phyloP scores from a whole-genome alignment of 2,113 vertebrate genomes.

The Myrmecophaga tridactyla region DNA sequence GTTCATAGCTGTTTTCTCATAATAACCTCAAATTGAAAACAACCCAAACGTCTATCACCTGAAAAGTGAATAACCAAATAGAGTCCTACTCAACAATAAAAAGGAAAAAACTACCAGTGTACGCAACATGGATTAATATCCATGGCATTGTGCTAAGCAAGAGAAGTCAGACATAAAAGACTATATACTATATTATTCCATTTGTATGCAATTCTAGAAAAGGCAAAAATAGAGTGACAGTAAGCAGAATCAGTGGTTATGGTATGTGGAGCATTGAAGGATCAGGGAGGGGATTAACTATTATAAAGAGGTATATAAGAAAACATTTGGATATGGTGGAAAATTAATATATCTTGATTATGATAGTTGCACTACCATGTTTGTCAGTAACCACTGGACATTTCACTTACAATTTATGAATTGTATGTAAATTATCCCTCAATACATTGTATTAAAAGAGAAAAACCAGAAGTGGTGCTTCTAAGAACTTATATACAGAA shows the following conservation, averaged over 20 bases:
- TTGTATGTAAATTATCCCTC: not conserved
- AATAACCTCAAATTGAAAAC: not conserved
- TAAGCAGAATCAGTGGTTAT: not conserved
- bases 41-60: not conserved
- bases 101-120: not conserved
- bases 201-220: not conserved
- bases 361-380: not conserved
- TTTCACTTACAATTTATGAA: not conserved
- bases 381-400: not conserved
- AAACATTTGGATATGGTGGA: not conserved
- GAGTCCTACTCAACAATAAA: not conserved
- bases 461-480: not conserved
- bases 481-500: constrained; percentile 19
- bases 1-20: not conserved
- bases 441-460: not conserved
- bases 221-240: not conserved
- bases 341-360: not conserved
- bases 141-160: not conserved
- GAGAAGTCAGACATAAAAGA: not conserved
- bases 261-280: no score
- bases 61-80: not conserved
- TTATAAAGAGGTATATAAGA: not conserved
- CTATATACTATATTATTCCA: not conserved
- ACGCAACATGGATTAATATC: not conserved
- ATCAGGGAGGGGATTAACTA: not conserved